Conservation (phyloP, 2,797 vertebrate genomes). For the Cuniculus paca region DNA sequence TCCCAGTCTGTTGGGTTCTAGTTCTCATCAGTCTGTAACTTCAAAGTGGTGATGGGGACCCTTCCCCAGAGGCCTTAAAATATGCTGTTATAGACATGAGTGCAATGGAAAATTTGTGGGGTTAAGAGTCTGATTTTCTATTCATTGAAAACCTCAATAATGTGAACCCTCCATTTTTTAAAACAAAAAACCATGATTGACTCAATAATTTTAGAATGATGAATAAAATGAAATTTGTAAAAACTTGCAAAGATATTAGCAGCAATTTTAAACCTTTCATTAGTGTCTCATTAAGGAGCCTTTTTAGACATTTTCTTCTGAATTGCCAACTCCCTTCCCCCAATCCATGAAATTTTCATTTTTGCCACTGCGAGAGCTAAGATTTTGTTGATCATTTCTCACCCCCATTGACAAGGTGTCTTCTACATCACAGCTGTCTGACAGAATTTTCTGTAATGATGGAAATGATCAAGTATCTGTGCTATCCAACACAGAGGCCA, state of each 20-base stretch:
- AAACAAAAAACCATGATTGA: background rate
- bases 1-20: background rate
- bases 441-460: background rate
- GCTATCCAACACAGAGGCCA: background rate
- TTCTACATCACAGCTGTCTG: background rate
- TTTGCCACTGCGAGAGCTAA: background rate
- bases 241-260: background rate
- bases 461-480: background rate
- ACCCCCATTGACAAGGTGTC: background rate
- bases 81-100: background rate
- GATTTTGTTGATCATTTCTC: background rate
- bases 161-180: background rate
- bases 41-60: background rate
- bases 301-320: background rate
- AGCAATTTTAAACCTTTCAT: background rate
- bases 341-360: constrained; percentile 9
- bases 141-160: background rate
- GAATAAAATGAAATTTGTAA: constrained; percentile 11
- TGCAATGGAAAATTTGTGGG: background rate
- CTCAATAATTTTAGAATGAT: constrained; percentile 25
- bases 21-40: background rate
- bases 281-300: background rate
- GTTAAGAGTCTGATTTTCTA: constrained; percentile 38
- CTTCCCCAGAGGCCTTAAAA: constrained; percentile 7
- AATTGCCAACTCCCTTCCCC: background rate